phyloP scores from a whole-genome alignment of 2,888 invertebrate species.

The Muschampia plurimacula region DNA sequence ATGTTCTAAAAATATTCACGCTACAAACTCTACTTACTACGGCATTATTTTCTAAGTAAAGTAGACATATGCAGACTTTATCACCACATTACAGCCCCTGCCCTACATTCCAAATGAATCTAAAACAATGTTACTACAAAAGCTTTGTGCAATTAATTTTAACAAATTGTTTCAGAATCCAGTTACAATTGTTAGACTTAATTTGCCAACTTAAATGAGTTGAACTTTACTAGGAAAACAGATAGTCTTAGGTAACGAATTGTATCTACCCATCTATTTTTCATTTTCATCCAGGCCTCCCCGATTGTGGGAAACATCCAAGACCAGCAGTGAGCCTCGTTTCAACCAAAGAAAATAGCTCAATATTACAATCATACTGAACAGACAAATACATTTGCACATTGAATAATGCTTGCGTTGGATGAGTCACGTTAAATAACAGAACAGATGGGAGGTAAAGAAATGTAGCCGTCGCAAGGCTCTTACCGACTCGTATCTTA shows the following conservation, averaged over 20 bases:
- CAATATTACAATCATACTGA: neutral
- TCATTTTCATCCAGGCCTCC: too few relatives aligned
- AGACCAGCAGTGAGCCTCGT: too few relatives aligned
- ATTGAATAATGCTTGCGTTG: conserved; percentile 6
- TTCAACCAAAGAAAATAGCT: neutral
- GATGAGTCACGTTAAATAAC: conserved; percentile 23
- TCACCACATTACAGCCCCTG: conserved; percentile 32
- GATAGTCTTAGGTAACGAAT: conserved; percentile 3
- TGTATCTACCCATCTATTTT: neutral
- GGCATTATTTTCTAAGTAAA: conserved; percentile 25
- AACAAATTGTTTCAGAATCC: conserved; percentile 29
- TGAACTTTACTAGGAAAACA: conserved; percentile 14
- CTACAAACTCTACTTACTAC: conserved; percentile 7
- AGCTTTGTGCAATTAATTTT: conserved; percentile 37
- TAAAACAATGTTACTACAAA: conserved; percentile 37
- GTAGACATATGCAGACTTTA: conserved; percentile 30
- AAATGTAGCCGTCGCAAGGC: conserved; percentile 55
- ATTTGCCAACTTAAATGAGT: conserved; percentile 33
- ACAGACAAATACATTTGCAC: conserved; percentile 1
- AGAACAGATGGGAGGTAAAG: conserved; percentile 33
- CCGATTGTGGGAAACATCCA: too few relatives aligned
- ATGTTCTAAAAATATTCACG: conserved; percentile 14
- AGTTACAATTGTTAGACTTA: conserved; percentile 34
- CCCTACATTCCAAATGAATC: conserved; percentile 36
- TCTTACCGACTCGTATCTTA: conserved; percentile 66